A percentile compares a stretch with the other conserved stretches of the same genome.
These are phyloP conservation scores for Nasonia giraulti DNA, from an alignment of 1,140 invertebrate species.

Conservation along the genomic window DNA sequence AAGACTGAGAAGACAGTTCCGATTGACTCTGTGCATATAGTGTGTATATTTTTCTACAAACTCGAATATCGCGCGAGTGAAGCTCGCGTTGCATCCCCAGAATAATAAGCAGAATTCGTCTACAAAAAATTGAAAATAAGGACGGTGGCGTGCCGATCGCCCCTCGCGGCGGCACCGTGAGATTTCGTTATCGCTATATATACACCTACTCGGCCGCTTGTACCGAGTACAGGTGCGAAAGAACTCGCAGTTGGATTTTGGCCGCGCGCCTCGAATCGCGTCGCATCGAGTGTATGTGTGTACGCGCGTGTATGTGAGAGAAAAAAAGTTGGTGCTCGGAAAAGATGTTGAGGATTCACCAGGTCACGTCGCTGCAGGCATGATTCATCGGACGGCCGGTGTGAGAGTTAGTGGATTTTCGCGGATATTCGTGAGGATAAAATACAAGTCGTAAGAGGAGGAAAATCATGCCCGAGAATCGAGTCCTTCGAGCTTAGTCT, in stretches of 20 bases:
- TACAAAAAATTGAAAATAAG: not conserved
- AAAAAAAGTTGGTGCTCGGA: not conserved
- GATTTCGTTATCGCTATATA: not conserved
- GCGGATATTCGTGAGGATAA: conserved; percentile 15
- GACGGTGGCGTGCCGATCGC: not conserved
- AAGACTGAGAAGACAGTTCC: too few relatives aligned
- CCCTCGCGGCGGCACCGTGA: not conserved
- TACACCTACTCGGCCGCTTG: not conserved
- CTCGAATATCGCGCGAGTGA: too few relatives aligned
- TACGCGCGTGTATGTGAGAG: too few relatives aligned
- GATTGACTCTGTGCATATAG: too few relatives aligned
- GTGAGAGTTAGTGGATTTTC: conserved; percentile 8
- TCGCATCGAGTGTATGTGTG: too few relatives aligned
- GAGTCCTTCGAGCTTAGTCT: too few relatives aligned
- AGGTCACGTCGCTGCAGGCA: not conserved
- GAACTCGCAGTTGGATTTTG: not conserved
- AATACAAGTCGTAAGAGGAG: not conserved
- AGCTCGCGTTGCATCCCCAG: too few relatives aligned
- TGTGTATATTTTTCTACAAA: too few relatives aligned
- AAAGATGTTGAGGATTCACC: not conserved
- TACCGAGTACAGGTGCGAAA: not conserved
- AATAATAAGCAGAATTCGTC: too few relatives aligned
- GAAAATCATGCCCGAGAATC: too few relatives aligned
- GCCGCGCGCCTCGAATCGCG: too few relatives aligned
- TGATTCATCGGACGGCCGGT: conserved; percentile 14